Base-by-base conservation (phyloP, 2,113 vertebrate species). In the Loxodonta africana region DNA sequence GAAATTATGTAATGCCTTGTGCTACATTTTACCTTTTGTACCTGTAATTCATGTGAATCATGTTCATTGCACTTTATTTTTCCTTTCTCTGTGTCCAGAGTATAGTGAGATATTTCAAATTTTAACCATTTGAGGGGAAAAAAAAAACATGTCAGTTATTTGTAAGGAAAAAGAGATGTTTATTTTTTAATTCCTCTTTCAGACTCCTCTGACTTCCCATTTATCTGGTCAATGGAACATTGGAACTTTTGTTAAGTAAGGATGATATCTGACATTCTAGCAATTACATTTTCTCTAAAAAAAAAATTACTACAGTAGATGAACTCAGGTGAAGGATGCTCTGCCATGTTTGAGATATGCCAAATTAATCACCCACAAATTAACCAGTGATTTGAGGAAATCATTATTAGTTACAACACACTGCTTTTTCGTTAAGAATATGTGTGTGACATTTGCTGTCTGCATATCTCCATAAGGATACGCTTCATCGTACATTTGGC, bases 331-430 rank as follows among this genome's bases (percentile, higher is more conserved):
- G 85, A 74, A 95, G 46, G 69, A 44, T 53, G 26, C n/a, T 81
- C 46, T 48, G 51, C 60, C 74, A 21, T n/a, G 48, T 85, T 80
- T 83, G 48, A 10, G 30, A 95, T 95, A 92, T 83, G 74, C 84
- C 57, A 96, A 74, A 95, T 95, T 96, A 96, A 92, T 74, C 78
- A 57, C 46, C 78, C 26, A 82, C 57, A 93, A 93, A 96, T 97
- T 98, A 97, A 85, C 85, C 73, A 85, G 60, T 83, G 84, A 90
- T 95, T 95, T 96, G 73, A 41, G 96, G 89, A 95, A 95, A 97
- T 97, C 95, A 97, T 95, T 96, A 96, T 95, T 97, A 89, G 94
- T 91, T 78, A 96, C 86, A 94, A 97, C 57, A 96, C 89, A 94
- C 63, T 94, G 86, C 96, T 90, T 90, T 93, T 73, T 92, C 9